Evolutionary conservation across 2,888 invertebrate species (phyloP).

Genomic region (Listrodromus nycthemerus): DNA sequence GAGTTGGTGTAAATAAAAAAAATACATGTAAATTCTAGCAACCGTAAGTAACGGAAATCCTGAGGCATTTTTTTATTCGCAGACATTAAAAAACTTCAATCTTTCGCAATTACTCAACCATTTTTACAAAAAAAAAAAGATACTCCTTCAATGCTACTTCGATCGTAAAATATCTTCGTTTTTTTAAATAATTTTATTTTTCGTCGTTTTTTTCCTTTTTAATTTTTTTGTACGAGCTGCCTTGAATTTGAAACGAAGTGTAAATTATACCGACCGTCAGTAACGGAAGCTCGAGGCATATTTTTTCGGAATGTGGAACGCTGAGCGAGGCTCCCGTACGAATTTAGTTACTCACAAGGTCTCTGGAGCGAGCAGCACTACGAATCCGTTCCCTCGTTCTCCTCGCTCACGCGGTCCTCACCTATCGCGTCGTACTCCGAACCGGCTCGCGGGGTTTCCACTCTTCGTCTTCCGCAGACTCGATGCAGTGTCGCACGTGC

Average conservation of each 20-base stretch:
- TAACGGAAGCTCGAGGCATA: conserved; percentile 1
- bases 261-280: neutral
- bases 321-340: conserved; percentile 20
- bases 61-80: too few species aligned
- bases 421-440: neutral
- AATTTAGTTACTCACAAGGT: conserved; percentile 56
- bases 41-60: too few species aligned
- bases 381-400: conserved; percentile 24
- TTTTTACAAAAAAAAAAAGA: too few species aligned
- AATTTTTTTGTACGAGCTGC: neutral
- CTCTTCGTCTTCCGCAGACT: conserved; percentile 18
- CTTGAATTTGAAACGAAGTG: neutral
- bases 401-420: conserved; percentile 40
- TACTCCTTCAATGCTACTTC: too few species aligned
- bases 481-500: conserved; percentile 30
- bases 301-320: conserved; percentile 42
- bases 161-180: too few species aligned
- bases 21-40: too few species aligned
- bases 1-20: too few species aligned
- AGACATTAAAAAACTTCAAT: too few species aligned
- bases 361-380: conserved; percentile 28
- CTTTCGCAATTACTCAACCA: too few species aligned
- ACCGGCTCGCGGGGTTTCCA: conserved; percentile 31
- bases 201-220: neutral
- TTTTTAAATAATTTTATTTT: neutral